Evolutionary conservation across 2,113 vertebrate species (phyloP).

Genomic region (Phyllopteryx taeniolatus): DNA sequence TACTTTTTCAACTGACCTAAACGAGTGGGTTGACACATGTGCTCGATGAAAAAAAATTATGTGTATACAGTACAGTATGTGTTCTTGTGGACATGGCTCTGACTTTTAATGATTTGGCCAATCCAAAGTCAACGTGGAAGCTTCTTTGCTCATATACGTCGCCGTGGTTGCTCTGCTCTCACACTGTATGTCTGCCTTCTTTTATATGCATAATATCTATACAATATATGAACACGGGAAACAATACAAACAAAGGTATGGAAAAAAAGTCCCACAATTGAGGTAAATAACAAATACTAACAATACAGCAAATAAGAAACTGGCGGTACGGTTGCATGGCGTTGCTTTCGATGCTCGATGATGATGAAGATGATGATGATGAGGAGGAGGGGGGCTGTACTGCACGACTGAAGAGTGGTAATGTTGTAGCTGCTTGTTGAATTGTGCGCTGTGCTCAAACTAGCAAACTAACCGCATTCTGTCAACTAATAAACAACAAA

Average conservation of each 20-base stretch:
- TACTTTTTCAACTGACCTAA: not conserved
- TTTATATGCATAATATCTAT: not conserved
- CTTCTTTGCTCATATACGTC: not conserved
- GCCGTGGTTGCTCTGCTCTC: not conserved
- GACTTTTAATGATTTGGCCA: not conserved
- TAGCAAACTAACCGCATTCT: conserved; percentile 58
- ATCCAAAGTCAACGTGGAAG: not conserved
- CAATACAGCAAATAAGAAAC: not conserved
- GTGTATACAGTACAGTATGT: not conserved
- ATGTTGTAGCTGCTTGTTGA: conserved; percentile 69
- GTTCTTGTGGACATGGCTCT: not conserved
- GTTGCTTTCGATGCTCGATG: not conserved
- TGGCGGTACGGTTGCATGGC: not conserved
- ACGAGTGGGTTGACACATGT: not conserved
- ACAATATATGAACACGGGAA: not conserved
- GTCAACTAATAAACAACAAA: conserved; percentile 58
- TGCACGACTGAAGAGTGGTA: conserved; percentile 50
- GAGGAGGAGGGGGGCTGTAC: not conserved
- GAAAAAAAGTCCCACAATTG: not conserved
- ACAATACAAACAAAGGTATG: not conserved
- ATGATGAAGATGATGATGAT: not conserved
- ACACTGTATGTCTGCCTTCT: conserved; percentile 1
- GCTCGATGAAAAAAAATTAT: not conserved
- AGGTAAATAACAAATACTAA: not conserved
- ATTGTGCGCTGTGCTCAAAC: conserved; percentile 68